Percentiles rank a stretch among this genome's conserved stretches.
phyloP scores from a whole-genome alignment of 2,797 vertebrate species.

The Borostomias antarcticus region DNA sequence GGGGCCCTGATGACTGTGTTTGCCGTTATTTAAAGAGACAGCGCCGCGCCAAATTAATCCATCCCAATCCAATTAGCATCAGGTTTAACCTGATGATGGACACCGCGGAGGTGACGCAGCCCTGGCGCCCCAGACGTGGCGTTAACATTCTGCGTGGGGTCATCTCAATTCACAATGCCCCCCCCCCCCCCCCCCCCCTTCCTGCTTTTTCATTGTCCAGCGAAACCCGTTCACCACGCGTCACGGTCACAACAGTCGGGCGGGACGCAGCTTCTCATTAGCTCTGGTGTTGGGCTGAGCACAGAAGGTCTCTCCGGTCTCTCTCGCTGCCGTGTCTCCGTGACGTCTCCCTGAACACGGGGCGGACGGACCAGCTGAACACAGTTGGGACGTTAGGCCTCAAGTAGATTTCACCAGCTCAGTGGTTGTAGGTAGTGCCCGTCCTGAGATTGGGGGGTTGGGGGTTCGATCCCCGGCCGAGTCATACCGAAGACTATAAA shows the following conservation, averaged over 20 bases:
- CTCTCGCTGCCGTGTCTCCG: too few species aligned
- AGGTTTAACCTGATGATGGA: slow-evolving; percentile 96
- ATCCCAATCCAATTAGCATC: slow-evolving; percentile 96
- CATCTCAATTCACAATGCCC: slow-evolving; percentile 73
- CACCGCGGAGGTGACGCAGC: slow-evolving; percentile 93
- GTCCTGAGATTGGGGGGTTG: too few species aligned
- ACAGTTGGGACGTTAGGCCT: too few species aligned
- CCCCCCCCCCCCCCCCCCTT: too few species aligned
- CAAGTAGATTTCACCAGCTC: too few species aligned
- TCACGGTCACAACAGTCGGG: neutral
- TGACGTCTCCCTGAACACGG: too few species aligned
- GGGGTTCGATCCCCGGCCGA: too few species aligned
- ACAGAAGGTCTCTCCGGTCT: too few species aligned
- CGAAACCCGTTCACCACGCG: slow-evolving; percentile 67
- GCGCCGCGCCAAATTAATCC: slow-evolving; percentile 93
- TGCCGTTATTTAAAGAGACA: slow-evolving; percentile 93
- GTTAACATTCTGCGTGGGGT: slow-evolving; percentile 85
- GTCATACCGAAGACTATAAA: too few species aligned
- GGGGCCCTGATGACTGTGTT: slow-evolving; percentile 92
- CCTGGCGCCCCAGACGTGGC: slow-evolving; percentile 75
- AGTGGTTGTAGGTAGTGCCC: too few species aligned
- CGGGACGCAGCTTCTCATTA: slow-evolving; percentile 33
- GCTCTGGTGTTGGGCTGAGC: slow-evolving; percentile 18
- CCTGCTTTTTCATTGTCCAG: slow-evolving; percentile 87
- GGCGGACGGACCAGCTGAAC: too few species aligned